Conservation (phyloP, 1,140 invertebrate genomes). For the Eumeta japonica region DNA sequence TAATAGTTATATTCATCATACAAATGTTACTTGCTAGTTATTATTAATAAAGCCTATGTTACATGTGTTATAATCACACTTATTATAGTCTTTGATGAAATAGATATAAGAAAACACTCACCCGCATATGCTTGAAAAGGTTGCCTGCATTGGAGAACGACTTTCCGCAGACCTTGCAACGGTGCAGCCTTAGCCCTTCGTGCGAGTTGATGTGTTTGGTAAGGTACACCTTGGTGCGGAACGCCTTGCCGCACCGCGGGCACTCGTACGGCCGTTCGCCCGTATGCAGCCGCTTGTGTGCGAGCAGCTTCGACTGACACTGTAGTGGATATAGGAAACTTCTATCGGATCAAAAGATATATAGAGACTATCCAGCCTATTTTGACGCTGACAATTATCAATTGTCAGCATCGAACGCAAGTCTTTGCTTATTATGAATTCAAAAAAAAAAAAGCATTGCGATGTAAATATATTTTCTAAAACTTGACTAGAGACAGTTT, state of each 20-base stretch:
- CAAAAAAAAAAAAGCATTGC: too few relatives aligned
- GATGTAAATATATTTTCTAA: neutral
- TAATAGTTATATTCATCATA: too few relatives aligned
- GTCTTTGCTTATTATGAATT: neutral
- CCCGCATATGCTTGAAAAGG: conserved; percentile 4
- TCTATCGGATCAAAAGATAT: too few relatives aligned
- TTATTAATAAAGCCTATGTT: too few relatives aligned
- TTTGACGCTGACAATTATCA: neutral
- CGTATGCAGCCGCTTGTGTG: conserved; percentile 2
- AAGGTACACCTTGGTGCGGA: neutral
- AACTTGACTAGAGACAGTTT: neutral
- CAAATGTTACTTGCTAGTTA: too few relatives aligned
- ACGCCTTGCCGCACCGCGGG: neutral
- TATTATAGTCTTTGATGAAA: too few relatives aligned
- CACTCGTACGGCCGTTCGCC: conserved; percentile 1
- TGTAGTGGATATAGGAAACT: neutral
- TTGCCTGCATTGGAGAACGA: conserved; percentile 1
- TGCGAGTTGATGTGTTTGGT: neutral
- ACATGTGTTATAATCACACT: too few relatives aligned
- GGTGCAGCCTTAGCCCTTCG: neutral
- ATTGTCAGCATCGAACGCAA: neutral
- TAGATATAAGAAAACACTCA: neutral
- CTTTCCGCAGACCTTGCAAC: conserved; percentile 2
- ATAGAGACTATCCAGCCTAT: too few relatives aligned
- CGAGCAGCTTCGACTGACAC: neutral